Conservation (phyloP, 2,113 vertebrate species). For the Forbesichthys papilliferus region DNA sequence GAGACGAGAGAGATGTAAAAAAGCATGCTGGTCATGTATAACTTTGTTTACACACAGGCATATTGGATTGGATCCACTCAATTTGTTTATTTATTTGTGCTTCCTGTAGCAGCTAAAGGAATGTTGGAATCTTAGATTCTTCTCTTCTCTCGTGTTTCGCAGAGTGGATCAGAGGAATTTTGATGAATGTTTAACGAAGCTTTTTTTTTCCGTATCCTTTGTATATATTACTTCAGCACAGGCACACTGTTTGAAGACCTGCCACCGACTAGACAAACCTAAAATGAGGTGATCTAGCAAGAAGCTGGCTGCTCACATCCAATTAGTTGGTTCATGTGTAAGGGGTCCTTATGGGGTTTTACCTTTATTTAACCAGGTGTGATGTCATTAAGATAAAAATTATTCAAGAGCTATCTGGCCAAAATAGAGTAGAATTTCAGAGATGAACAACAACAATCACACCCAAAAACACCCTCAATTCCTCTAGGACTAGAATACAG, state of each 20-base stretch:
- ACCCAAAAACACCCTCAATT: no score
- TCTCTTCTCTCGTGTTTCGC: background rate
- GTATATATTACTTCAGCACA: background rate
- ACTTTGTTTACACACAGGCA: background rate
- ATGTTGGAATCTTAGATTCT: no score
- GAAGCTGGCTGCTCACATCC: background rate
- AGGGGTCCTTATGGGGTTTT: no score
- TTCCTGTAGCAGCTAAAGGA: background rate
- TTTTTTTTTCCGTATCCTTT: background rate
- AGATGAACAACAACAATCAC: no score
- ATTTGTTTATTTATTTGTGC: background rate
- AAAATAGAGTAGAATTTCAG: no score
- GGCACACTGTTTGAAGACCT: background rate
- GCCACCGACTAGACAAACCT: background rate
- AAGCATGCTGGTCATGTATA: background rate
- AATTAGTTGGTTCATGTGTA: no score
- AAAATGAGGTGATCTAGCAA: background rate
- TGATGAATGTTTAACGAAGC: background rate
- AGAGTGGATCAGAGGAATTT: background rate
- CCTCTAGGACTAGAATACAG: no score
- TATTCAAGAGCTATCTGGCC: no score
- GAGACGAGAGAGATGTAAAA: background rate
- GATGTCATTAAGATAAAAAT: no score
- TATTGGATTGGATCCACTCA: background rate
- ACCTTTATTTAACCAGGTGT: no score